These are phyloP conservation scores for Melinopterus prodromus DNA, from an alignment of 2,888 invertebrate species.

Conservation along the genomic window DNA sequence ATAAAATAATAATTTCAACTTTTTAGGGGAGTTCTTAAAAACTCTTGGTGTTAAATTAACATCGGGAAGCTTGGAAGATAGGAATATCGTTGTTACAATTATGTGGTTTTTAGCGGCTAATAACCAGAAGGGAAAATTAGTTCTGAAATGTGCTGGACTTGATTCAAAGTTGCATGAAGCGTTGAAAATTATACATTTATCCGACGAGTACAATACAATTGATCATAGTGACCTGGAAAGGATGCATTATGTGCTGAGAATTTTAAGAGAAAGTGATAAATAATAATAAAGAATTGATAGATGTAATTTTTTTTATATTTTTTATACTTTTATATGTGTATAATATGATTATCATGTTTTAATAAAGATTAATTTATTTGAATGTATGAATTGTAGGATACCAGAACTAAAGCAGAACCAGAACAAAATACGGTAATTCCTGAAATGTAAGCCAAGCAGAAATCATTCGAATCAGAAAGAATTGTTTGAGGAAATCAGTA, in stretches of 20 bases:
- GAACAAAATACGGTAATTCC: too few relatives aligned
- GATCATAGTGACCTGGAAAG: constrained; percentile 50
- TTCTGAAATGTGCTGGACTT: constrained; percentile 63
- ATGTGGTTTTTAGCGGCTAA: constrained; percentile 75
- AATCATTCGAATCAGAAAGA: too few relatives aligned
- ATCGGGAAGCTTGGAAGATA: constrained; percentile 59
- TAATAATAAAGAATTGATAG: constrained; percentile 15
- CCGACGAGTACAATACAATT: constrained; percentile 50
- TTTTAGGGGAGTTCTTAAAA: constrained; percentile 33
- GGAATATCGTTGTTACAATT: constrained; percentile 63
- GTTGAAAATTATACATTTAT: constrained; percentile 59
- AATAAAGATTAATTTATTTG: constrained; percentile 21
- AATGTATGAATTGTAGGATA: background rate
- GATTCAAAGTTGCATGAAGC: constrained; percentile 61
- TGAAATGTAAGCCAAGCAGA: too few relatives aligned
- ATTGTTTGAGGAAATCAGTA: too few relatives aligned
- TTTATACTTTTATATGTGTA: constrained; percentile 37
- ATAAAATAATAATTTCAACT: constrained; percentile 10
- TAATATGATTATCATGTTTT: constrained; percentile 20
- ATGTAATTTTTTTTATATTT: constrained; percentile 12
- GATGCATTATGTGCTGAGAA: constrained; percentile 53
- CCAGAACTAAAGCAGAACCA: too few relatives aligned
- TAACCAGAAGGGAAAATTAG: constrained; percentile 71
- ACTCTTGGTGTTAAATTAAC: constrained; percentile 21
- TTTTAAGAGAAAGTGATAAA: constrained; percentile 50